Conservation (phyloP, 2,888 invertebrate species). For the Platycheirus albimanus region DNA sequence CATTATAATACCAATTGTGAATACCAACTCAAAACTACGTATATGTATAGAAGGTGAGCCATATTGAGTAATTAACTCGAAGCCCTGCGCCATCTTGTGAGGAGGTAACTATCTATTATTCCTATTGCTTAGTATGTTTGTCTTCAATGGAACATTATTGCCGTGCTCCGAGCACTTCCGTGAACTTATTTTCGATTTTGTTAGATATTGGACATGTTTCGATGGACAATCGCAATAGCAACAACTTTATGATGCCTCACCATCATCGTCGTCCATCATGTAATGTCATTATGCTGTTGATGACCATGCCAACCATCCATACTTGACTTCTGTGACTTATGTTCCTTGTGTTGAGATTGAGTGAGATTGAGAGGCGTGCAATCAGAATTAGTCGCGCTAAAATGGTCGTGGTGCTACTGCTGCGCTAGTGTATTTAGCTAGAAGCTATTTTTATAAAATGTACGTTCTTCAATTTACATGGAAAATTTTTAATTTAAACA, state of each 20-base stretch:
- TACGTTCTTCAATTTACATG: conserved; percentile 41
- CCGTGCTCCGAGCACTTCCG: conserved; percentile 40
- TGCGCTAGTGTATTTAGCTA: too few species aligned
- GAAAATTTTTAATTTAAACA: conserved; percentile 42
- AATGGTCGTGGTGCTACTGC: conserved; percentile 11
- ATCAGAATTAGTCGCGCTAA: conserved; percentile 3
- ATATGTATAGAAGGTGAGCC: conserved; percentile 39
- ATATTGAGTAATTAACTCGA: conserved; percentile 38
- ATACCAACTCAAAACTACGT: too few species aligned
- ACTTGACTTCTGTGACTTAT: conserved; percentile 44
- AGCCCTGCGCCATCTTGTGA: too few species aligned
- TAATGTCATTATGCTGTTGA: neutral
- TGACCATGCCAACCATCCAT: neutral
- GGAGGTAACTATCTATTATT: too few species aligned
- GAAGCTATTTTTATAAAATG: conserved; percentile 19
- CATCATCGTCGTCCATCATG: conserved; percentile 8
- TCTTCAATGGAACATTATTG: neutral
- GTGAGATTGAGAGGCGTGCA: too few species aligned
- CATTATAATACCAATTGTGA: conserved; percentile 11
- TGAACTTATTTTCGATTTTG: conserved; percentile 50
- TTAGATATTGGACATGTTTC: conserved; percentile 26
- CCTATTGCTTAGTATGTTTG: neutral
- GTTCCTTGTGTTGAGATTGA: neutral
- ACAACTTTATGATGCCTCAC: conserved; percentile 32
- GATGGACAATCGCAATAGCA: conserved; percentile 22